Evolutionary conservation across 2,888 invertebrate species (phyloP).

Genomic region (Coremacera marginata): DNA sequence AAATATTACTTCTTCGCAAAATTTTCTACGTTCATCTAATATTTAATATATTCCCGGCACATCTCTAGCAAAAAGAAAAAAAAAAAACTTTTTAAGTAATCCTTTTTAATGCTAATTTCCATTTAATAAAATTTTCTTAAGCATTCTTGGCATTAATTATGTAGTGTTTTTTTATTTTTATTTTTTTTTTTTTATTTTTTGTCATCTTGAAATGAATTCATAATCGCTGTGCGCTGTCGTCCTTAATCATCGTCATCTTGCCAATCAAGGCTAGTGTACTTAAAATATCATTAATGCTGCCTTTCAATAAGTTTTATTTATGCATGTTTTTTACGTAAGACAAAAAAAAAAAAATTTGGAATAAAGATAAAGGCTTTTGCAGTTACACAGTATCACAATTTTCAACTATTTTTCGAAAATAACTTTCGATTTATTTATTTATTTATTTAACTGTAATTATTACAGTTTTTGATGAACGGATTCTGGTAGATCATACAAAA

Average conservation of each 20-base stretch:
- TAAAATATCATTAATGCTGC: conserved; percentile 6
- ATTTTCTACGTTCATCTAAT: background rate
- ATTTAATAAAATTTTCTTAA: background rate
- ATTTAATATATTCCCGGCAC: background rate
- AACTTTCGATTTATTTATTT: too few relatives aligned
- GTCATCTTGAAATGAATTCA: conserved; percentile 11
- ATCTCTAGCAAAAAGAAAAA: background rate
- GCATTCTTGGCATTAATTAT: conserved; percentile 16
- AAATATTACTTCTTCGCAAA: background rate
- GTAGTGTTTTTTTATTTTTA: background rate
- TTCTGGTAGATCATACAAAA: too few relatives aligned
- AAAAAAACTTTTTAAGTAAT: background rate
- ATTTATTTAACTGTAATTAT: too few relatives aligned
- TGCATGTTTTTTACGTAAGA: background rate
- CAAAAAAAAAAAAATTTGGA: too few relatives aligned
- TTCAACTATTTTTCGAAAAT: too few relatives aligned
- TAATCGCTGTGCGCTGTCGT: background rate
- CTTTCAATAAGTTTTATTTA: background rate
- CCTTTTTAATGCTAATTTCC: conserved; percentile 18
- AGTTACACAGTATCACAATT: too few relatives aligned
- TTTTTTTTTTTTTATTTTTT: background rate
- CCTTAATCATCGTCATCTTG: conserved; percentile 2
- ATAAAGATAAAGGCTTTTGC: too few relatives aligned
- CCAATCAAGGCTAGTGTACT: conserved; percentile 7
- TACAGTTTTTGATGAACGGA: too few relatives aligned